These are phyloP conservation scores for Hydrozoanthus gracilis DNA, from an alignment of 92 coral and sea anemone genomes.

Conservation along the genomic window DNA sequence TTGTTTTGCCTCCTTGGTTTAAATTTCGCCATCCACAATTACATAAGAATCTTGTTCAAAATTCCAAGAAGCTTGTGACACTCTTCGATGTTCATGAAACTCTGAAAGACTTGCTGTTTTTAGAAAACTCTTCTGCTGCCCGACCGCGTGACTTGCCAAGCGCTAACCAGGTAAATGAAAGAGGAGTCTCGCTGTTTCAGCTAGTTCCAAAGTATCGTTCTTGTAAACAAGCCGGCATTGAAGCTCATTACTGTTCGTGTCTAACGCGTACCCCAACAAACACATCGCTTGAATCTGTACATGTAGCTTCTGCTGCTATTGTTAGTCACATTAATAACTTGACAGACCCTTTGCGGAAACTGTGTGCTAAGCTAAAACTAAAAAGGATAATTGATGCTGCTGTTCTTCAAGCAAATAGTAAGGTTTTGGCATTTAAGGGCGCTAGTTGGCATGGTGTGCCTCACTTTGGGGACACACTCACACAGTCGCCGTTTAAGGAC, in stretches of 20 bases:
- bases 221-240: conserved; percentile 16
- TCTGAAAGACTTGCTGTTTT: background rate
- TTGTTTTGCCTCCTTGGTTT: conserved; percentile 31
- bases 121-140: background rate
- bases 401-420: background rate
- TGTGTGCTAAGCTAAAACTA: conserved; percentile 10
- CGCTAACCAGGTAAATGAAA: background rate
- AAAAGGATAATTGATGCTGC: conserved; percentile 18
- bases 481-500: conserved; percentile 24
- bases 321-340: conserved; percentile 8
- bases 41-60: conserved; percentile 11
- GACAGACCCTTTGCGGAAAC: conserved; percentile 14
- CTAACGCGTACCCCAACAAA: conserved; percentile 25
- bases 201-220: conserved; percentile 23
- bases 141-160: conserved; percentile 23
- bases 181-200: conserved; percentile 34
- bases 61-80: conserved; percentile 20
- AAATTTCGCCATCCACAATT: conserved; percentile 12
- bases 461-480: conserved; percentile 4
- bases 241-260: conserved; percentile 30
- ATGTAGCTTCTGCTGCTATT: conserved; percentile 9
- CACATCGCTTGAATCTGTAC: background rate
- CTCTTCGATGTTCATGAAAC: conserved; percentile 39
- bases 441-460: conserved; percentile 27
- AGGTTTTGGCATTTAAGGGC: conserved; percentile 21